Base-by-base conservation (phyloP, 2,113 vertebrate species). In the Poecile atricapillus region DNA sequence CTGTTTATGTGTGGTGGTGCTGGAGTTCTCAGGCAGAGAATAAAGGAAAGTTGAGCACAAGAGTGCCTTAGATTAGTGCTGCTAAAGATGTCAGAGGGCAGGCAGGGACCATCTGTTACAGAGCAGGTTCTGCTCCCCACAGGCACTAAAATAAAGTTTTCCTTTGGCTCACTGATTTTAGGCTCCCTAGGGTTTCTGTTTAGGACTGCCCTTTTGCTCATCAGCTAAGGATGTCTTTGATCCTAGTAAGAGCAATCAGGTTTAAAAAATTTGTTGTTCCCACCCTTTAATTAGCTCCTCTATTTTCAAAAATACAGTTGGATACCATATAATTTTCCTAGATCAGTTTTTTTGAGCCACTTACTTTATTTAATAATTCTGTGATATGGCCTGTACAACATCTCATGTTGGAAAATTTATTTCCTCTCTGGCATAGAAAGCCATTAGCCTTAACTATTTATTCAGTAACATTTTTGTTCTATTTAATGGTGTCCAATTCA, bases 371-470 rank as follows among this genome's bases (percentile, higher is more conserved):
- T 78, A 86, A 86, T 60, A 78, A 4, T 63, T 83, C 49, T 59
- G 27, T 68, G 44, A 59, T 88, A 83, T 22, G 35, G 43, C 35
- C 81, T 88, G 81, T 92, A 59, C 70, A 84, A 21, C 44, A 73
- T 84, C 65, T 89, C 74, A 17, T 27, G 43, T 43, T 89, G 65
- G 88, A 93, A 80, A 91, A 96, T 82, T 93, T 74, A 91, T 92
- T 92, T 95, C 41, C 6, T 87, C 23, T 69, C 67, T 83, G 75
- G 68, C 62, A 85, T 15, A 87, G 71, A 41, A 92, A 89, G 52
- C 43, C 84, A 96, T 96, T 97, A 93, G 81, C 86, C 71, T 74
- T 90, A 81, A 93, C 83, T 96, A 78, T 95, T 96, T 95, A 91
- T 91, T 94, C 77, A 77, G 82, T 79, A 90, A 89, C 56, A 81